Evolutionary conservation across 2,888 invertebrate species (phyloP), one percentile per base, ranked within the genome.

Genomic region (Hydrotaea cyrtoneurina): DNA sequence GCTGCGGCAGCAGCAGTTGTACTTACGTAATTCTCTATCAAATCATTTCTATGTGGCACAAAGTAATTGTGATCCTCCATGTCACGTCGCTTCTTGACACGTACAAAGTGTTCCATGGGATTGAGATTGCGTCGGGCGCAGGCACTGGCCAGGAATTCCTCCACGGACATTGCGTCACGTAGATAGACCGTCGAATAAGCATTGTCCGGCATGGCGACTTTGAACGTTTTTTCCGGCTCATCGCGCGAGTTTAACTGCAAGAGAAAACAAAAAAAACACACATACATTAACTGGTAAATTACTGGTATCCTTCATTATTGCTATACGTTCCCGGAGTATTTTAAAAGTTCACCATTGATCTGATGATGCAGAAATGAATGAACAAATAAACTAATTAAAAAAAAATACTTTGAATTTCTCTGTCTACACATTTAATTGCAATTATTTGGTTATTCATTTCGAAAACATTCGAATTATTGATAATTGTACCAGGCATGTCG

Each of bases 61-160:
- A 98, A 98, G 93, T 98, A 98, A 93, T 98, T 98, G 93, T 97
- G 97, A 93, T 98, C 98, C 92, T 98, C 98, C 96, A 98, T 97
- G 90, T 98, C 98, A 88, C 97, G 95, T 88, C 98, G 95, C 92
- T 98, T 98, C 93, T 98, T 98, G 87, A 98, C 97, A 88, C 98
- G 94, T 80, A 99, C 97, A 93, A 98, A 99, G 93, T 98, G 98
- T 92, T 99, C 98, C 93, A 97, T 96, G 50, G 98, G 96, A 93
- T 97, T 98, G 87, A 99, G 95, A 89, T 96, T 97, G 92, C 98
- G 97, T 88, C 98, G 95, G 87, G 96, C 96, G 93, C 98, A 98
- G 72, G 98, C 98, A 88, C 96, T 96, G 62, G 97, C 97, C 86
- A 99, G 94, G 93, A 99, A 97, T 93, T 99, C 98, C 92, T 98